Evolutionary conservation across 2,113 vertebrate species (phyloP).

Genomic region (Entomyzon cyanotis): DNA sequence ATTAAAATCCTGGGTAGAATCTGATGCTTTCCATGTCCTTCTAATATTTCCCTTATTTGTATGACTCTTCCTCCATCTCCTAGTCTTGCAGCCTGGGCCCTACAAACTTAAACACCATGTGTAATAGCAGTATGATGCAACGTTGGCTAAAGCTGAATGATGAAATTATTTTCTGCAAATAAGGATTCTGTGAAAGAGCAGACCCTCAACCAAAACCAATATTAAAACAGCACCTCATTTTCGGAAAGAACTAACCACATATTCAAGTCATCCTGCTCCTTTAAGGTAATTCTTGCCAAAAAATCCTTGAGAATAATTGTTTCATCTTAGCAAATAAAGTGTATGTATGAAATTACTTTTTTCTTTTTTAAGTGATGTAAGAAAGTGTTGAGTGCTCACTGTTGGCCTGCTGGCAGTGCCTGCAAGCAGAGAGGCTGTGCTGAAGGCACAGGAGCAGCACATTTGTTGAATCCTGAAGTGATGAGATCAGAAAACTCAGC

Average conservation of each 20-base stretch:
- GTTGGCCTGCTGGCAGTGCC: background rate
- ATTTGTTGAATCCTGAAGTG: background rate
- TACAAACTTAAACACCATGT: background rate
- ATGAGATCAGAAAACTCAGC: background rate
- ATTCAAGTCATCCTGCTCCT: background rate
- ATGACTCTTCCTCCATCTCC: background rate
- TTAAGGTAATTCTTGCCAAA: background rate
- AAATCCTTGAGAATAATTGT: background rate
- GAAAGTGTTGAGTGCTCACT: background rate
- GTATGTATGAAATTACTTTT: background rate
- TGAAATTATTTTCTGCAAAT: background rate
- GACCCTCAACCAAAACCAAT: background rate
- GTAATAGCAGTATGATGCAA: background rate
- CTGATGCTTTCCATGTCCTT: background rate
- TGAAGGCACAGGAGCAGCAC: background rate
- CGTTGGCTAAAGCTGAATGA: background rate
- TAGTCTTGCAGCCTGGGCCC: background rate
- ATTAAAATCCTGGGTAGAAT: background rate
- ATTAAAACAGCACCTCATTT: background rate
- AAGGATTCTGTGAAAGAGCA: background rate
- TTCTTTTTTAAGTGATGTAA: fast-evolving
- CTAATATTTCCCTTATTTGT: background rate
- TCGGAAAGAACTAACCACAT: background rate
- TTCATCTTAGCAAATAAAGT: background rate
- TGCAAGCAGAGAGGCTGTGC: background rate